Conservation (phyloP, 2,888 invertebrate genomes). For the Resseliella maxima region DNA sequence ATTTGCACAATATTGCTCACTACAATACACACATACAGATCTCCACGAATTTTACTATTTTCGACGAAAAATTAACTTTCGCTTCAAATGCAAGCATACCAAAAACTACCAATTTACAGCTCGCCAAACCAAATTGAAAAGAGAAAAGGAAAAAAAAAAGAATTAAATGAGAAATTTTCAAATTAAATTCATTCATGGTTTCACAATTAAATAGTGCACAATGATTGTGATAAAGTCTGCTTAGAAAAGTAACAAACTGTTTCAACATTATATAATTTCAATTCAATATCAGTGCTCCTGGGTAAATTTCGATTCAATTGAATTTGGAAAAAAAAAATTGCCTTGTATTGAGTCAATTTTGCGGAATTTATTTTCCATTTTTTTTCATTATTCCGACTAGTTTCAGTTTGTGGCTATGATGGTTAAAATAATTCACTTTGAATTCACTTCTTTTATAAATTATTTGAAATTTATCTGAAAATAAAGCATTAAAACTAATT, state of each 20-base stretch:
- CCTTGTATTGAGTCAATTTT: neutral
- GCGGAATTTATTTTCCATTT: too few relatives aligned
- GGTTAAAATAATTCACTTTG: too few relatives aligned
- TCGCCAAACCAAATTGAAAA: neutral
- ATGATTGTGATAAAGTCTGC: neutral
- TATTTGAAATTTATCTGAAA: too few relatives aligned
- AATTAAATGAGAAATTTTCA: too few relatives aligned
- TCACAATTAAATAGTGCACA: neutral
- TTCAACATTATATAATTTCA: neutral
- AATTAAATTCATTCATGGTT: slow-evolving; percentile 8
- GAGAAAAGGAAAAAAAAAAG: too few relatives aligned
- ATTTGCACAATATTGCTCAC: slow-evolving; percentile 41
- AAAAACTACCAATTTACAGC: neutral
- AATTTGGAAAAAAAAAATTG: too few relatives aligned
- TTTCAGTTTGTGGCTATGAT: too few relatives aligned
- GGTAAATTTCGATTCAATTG: neutral
- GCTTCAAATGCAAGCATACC: neutral
- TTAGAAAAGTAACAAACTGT: slow-evolving; percentile 12
- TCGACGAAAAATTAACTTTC: neutral
- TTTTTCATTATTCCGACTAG: too few relatives aligned
- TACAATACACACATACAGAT: neutral
- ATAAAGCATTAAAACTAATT: too few relatives aligned
- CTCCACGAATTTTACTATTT: neutral
- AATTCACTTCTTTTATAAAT: too few relatives aligned
- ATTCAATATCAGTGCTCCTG: neutral